Evolutionary conservation across 2,888 invertebrate species (phyloP).

Genomic region (Blomia tropicalis): DNA sequence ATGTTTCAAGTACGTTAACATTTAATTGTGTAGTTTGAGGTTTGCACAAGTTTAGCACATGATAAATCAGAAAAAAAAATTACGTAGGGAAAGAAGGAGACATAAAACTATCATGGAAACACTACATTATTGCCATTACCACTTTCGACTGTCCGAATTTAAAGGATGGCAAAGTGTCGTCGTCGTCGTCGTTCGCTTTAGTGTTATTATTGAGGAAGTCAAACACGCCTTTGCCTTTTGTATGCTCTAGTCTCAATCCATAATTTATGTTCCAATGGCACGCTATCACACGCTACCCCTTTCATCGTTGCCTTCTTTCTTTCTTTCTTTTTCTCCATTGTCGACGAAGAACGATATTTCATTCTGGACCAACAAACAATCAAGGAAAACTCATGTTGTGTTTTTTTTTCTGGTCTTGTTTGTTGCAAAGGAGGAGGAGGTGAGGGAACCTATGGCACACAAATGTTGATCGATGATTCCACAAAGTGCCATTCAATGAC

Average conservation of each 20-base stretch:
- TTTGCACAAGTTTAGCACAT: slow-evolving; percentile 1
- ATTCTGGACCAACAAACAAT: too few species aligned
- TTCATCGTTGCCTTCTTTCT: neutral
- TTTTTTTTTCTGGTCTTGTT: slow-evolving; percentile 5
- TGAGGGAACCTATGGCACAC: neutral
- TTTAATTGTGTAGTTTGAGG: too few species aligned
- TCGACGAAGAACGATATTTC: too few species aligned
- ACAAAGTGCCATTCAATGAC: neutral
- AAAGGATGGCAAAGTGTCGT: too few species aligned
- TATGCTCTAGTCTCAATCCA: neutral
- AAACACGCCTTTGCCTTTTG: neutral
- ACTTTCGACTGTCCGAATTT: neutral
- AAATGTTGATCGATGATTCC: neutral
- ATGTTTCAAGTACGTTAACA: too few species aligned
- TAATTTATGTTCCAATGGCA: slow-evolving; percentile 4
- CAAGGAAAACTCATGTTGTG: too few species aligned
- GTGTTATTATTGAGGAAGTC: too few species aligned
- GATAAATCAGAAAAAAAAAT: neutral
- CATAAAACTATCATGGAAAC: neutral
- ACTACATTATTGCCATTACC: slow-evolving; percentile 8
- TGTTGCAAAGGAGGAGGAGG: too few species aligned
- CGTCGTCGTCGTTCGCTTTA: too few species aligned
- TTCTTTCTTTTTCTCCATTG: neutral
- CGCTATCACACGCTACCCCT: too few species aligned
- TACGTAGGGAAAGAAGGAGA: neutral